Evolutionary conservation across 92 coral and sea anemone genomes (phyloP), one percentile per base, ranked within the genome.

Genomic region (Desmophyllum pertusum): DNA sequence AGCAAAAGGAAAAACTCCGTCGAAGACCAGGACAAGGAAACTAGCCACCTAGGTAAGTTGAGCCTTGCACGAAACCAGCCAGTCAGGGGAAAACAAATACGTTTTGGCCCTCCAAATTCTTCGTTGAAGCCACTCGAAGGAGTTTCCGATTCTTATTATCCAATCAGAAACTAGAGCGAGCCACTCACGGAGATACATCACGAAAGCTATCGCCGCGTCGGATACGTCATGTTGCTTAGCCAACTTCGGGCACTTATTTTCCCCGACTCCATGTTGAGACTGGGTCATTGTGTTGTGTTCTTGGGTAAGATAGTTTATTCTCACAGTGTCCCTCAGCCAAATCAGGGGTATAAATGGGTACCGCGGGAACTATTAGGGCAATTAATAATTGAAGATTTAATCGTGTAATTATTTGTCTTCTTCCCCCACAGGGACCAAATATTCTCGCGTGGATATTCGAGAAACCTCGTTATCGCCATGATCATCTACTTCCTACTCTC

Each of bases 401-500:
- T 55, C 63, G 7, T 55, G 30, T 68, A n/a, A 36, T 41, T 75
- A 38, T 19, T 63, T 35, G n/a, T 55, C 46, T 42, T 30, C 50
- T 8, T 69, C 10, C 25, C 55, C 39, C 78, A 3, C 83, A 96
- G 98, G 98, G 90, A 51, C 95, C 96, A 37, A 96, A 93, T 68
- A 89, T 95, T 63, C 92, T 96, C 43, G 98, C 96, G 48, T 96
- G 98, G 98, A 84, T 96, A 19, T 96, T 96, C 76, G 98, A 96
- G 89, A 96, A 96, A 78, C n/a, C 81, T 96, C 23, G 95, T 96
- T 46, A 91, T 96, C 41, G 93, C 94, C 40, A 96, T 96, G 98
- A 85, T 96, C 66, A 81, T 88, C 6, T 96, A 96, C 87, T 96
- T 96, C 70, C 89, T 96, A 11, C 76, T 96, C 19, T 96, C 98